Conservation (phyloP, 1,140 invertebrate genomes). For the Drosophila lowei region DNA sequence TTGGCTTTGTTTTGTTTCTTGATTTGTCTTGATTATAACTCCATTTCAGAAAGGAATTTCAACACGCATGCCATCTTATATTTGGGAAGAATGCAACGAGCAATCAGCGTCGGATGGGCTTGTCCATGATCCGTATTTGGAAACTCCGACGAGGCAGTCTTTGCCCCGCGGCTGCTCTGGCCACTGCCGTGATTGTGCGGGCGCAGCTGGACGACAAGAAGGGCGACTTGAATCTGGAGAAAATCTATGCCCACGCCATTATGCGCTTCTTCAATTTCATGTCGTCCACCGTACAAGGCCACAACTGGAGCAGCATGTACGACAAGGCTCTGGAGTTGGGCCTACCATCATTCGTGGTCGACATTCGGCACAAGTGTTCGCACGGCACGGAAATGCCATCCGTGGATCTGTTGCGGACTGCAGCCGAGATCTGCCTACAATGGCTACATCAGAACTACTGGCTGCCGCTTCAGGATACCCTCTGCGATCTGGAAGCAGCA, state of each 20-base stretch:
- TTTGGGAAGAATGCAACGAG: constrained; percentile 37
- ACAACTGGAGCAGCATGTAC: constrained; percentile 77
- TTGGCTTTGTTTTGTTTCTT: background rate
- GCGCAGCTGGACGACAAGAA: constrained; percentile 55
- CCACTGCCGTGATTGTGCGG: constrained; percentile 65
- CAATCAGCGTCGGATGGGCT: constrained; percentile 30
- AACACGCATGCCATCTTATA: constrained; percentile 54
- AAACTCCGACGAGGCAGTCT: constrained; percentile 59
- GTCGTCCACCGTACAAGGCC: constrained; percentile 76
- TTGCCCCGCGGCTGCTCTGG: constrained; percentile 77
- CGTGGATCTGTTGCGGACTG: constrained; percentile 50
- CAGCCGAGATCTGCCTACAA: constrained; percentile 60
- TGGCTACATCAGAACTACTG: constrained; percentile 78
- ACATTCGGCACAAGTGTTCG: constrained; percentile 75
- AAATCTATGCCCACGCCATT: constrained; percentile 68
- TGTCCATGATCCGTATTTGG: constrained; percentile 68
- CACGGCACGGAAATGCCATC: constrained; percentile 77
- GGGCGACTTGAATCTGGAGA: constrained; percentile 42
- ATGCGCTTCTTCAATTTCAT: constrained; percentile 81
- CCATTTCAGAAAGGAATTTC: constrained; percentile 67
- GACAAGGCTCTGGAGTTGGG: constrained; percentile 69
- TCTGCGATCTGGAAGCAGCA: constrained; percentile 57
- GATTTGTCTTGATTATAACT: background rate
- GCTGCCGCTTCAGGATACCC: constrained; percentile 49
- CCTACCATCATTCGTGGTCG: constrained; percentile 74